phyloP scores from a whole-genome alignment of 2,113 vertebrate species.

The Paralichthys olivaceus region DNA sequence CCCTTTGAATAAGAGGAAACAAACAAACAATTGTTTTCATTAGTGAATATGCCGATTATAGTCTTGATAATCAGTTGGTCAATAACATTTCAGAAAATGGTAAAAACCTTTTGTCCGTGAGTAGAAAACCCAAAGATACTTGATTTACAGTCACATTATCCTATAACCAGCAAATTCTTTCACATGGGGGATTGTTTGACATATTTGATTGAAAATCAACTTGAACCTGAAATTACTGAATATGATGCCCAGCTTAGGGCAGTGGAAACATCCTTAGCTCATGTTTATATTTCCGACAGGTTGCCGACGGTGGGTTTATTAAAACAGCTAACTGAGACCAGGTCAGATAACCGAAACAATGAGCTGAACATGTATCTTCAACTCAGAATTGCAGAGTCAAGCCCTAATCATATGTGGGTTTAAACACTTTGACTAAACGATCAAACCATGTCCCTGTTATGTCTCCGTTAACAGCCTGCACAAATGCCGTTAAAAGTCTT shows the following conservation, averaged over 20 bases:
- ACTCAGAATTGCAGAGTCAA: no score
- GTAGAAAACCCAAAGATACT: conserved; percentile 3
- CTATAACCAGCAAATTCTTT: background rate
- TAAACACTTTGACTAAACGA: no score
- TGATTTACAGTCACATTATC: background rate
- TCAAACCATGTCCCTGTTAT: no score
- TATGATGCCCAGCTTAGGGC: background rate
- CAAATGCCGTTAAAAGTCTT: conserved; percentile 3
- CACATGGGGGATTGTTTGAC: background rate
- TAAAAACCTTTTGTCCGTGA: background rate
- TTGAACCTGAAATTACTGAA: background rate
- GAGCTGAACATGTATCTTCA: no score
- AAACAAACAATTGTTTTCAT: background rate
- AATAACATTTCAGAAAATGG: background rate
- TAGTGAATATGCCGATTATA: background rate
- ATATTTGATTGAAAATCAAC: background rate
- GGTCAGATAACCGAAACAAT: no score
- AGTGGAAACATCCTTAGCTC: background rate
- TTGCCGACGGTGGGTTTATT: no score
- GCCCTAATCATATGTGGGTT: no score
- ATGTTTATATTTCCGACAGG: background rate
- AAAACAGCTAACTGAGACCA: background rate
- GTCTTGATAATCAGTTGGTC: background rate
- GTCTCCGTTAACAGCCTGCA: background rate
- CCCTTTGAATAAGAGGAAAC: background rate